Percentiles rank a stretch among this genome's conserved stretches.
Evolutionary conservation across 2,797 vertebrate species (phyloP).

Genomic region (Heterohyrax brucei): DNA sequence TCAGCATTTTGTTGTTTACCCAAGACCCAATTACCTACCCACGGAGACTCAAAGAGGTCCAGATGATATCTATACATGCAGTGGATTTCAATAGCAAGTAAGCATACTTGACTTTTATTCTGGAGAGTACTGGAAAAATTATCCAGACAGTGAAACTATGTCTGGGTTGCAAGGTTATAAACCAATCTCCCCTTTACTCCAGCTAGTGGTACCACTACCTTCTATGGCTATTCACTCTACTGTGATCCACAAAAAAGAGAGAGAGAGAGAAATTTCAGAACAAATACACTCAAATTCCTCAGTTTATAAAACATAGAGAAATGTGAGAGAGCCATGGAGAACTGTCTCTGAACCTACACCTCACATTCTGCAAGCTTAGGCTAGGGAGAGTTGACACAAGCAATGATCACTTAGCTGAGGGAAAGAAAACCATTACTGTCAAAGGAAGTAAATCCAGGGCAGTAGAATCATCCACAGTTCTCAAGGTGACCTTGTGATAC

Average conservation of each 20-base stretch:
- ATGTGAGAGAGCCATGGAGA: no score
- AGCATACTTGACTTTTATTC: neutral
- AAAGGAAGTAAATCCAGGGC: neutral
- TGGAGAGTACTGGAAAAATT: neutral
- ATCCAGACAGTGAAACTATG: neutral
- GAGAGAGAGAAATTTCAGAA: neutral
- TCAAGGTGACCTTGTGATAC: neutral
- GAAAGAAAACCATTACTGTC: neutral
- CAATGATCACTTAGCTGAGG: neutral
- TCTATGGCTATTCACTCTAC: neutral
- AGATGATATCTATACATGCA: neutral
- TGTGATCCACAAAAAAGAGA: neutral
- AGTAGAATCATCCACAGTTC: neutral
- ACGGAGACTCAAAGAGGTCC: neutral
- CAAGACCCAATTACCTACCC: neutral
- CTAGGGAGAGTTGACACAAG: neutral
- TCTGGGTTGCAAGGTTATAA: neutral
- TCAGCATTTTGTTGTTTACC: neutral
- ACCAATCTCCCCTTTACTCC: neutral
- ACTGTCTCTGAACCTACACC: neutral
- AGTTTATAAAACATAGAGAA: no score
- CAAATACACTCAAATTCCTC: neutral
- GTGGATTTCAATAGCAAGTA: neutral
- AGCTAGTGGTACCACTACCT: neutral
- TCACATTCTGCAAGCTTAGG: neutral